Percentiles rank a stretch among this genome's conserved stretches.
phyloP scores from a whole-genome alignment of 1,140 invertebrate genomes.

The Sitobion miscanthi region DNA sequence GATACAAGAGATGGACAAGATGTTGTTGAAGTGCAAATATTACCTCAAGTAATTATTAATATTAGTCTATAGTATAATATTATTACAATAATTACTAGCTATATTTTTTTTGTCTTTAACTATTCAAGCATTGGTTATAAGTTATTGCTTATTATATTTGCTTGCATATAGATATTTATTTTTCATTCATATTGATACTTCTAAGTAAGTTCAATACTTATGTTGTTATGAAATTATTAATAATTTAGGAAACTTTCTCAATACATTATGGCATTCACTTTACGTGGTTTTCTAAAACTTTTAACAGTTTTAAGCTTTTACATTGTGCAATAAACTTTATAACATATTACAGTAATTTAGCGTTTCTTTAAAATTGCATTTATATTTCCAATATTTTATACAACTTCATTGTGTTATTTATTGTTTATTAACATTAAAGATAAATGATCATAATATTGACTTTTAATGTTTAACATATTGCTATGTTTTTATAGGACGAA shows the following conservation, averaged over 20 bases:
- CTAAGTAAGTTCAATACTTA: neutral
- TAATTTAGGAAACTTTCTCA: neutral
- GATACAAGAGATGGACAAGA: slow-evolving; percentile 76
- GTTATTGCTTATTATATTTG: neutral
- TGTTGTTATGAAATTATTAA: neutral
- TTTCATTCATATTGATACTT: neutral
- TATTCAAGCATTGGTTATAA: neutral
- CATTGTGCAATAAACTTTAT: neutral
- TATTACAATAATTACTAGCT: no score
- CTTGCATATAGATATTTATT: neutral
- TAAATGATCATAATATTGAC: neutral
- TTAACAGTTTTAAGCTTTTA: neutral
- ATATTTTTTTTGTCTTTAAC: neutral
- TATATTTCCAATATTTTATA: neutral
- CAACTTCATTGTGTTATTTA: neutral
- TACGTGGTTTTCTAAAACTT: neutral
- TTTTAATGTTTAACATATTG: slow-evolving; percentile 28
- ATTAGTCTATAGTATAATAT: neutral
- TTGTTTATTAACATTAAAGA: neutral
- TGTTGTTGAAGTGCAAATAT: slow-evolving; percentile 89
- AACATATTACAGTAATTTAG: neutral
- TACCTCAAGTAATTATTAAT: slow-evolving; percentile 69
- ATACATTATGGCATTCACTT: no score
- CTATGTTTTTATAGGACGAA: slow-evolving; percentile 79
- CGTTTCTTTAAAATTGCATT: neutral